Percentiles rank a stretch among this genome's conserved stretches.
phyloP scores from a whole-genome alignment of 2,888 invertebrate species.

The Cheilosia vulpina region DNA sequence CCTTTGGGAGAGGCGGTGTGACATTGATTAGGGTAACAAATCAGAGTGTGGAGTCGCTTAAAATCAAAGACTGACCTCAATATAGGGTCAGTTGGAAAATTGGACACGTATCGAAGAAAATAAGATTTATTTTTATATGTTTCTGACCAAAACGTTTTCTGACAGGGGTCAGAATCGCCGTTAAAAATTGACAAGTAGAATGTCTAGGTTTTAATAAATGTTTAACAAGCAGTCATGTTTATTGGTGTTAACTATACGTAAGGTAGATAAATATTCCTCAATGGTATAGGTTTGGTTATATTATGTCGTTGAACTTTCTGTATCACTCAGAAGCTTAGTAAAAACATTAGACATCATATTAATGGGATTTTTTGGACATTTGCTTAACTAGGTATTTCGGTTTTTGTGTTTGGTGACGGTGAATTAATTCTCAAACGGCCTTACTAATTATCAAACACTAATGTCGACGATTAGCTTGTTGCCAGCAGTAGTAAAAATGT shows the following conservation, averaged over 20 bases:
- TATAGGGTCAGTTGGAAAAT: constrained; percentile 10
- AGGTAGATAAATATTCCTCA: too few species aligned
- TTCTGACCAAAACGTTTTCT: neutral
- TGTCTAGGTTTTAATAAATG: constrained; percentile 29
- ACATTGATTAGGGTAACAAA: constrained; percentile 51
- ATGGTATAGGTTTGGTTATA: too few species aligned
- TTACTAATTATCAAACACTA: too few species aligned
- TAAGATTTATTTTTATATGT: constrained; percentile 27
- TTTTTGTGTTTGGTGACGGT: too few species aligned
- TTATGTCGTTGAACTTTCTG: too few species aligned
- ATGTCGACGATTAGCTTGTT: too few species aligned
- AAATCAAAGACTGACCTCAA: constrained; percentile 38
- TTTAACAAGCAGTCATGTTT: neutral
- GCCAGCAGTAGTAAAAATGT: too few species aligned
- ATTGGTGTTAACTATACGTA: neutral
- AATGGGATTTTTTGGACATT: too few species aligned
- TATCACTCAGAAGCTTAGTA: too few species aligned
- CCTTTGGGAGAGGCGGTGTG: constrained; percentile 13
- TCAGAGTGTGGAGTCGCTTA: constrained; percentile 19
- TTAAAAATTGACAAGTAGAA: constrained; percentile 28
- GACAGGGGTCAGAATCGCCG: constrained; percentile 16
- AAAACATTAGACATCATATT: too few species aligned
- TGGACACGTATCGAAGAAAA: constrained; percentile 12
- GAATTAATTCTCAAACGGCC: too few species aligned
- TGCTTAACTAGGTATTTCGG: too few species aligned